Evolutionary conservation across 2,113 vertebrate species (phyloP).

Genomic region (Motacilla alba): DNA sequence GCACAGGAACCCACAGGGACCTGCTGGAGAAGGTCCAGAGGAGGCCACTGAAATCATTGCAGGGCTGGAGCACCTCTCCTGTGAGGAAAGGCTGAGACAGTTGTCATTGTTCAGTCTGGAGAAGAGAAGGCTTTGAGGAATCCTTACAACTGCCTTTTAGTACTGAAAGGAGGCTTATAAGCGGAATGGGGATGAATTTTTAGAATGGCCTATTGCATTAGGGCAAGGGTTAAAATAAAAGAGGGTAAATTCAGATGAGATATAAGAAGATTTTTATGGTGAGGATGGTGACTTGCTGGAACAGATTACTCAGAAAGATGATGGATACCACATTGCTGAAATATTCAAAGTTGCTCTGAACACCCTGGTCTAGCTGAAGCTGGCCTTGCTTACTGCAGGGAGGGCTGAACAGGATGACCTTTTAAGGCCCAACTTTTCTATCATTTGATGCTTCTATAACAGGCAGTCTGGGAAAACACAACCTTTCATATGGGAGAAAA

Average conservation of each 20-base stretch:
- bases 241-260: background rate
- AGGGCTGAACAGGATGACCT: accelerated
- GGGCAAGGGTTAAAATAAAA: background rate
- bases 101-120: background rate
- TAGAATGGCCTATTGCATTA: accelerated
- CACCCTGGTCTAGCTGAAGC: background rate
- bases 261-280: background rate
- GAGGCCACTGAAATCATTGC: background rate
- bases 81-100: background rate
- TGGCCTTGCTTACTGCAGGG: background rate
- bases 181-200: background rate
- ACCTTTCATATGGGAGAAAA: background rate
- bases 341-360: background rate
- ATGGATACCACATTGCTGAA: background rate
- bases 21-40: accelerated
- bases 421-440: background rate
- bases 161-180: no score
- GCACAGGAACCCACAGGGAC: accelerated
- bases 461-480: background rate
- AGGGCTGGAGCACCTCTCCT: accelerated
- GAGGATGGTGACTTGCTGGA: background rate
- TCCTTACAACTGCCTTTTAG: accelerated
- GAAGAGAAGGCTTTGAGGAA: background rate
- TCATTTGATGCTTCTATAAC: background rate
- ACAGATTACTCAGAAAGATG: background rate